Percentiles rank a stretch among this genome's conserved stretches.
phyloP scores from a whole-genome alignment of 2,888 invertebrate genomes.

The Nasonovia ribisnigri region DNA sequence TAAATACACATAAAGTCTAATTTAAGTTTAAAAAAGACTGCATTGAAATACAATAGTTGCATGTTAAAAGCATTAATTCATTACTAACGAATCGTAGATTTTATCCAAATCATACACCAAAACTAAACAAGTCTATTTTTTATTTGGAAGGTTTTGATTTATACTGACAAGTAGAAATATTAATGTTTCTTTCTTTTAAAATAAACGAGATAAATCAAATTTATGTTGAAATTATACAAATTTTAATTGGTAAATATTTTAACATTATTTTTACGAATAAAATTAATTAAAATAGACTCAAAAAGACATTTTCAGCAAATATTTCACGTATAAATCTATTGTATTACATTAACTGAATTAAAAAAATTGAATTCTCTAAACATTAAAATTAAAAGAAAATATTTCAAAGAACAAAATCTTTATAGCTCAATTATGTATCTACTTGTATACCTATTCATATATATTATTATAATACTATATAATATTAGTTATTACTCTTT shows the following conservation, averaged over 20 bases:
- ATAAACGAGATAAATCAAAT: slow-evolving; percentile 47
- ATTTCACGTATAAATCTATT: not conserved
- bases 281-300: slow-evolving; percentile 38
- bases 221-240: slow-evolving; percentile 56
- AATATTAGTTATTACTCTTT: not conserved
- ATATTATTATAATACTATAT: not conserved
- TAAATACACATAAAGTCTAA: slow-evolving; percentile 34
- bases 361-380: not conserved
- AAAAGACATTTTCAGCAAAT: slow-evolving; percentile 9
- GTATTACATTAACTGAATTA: not conserved
- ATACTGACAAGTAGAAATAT: slow-evolving; percentile 45
- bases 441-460: not conserved
- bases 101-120: slow-evolving; percentile 44
- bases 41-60: slow-evolving; percentile 30
- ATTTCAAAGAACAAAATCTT: not conserved
- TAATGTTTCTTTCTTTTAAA: slow-evolving; percentile 33
- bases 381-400: no score
- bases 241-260: slow-evolving; percentile 60
- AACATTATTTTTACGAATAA: slow-evolving; percentile 29
- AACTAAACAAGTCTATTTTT: slow-evolving; percentile 45
- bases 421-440: not conserved
- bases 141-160: slow-evolving; percentile 44
- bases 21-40: slow-evolving; percentile 35
- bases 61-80: slow-evolving; percentile 43
- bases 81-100: slow-evolving; percentile 56